Conservation (phyloP, 1,140 invertebrate genomes). For the Lepidotrigona ventralis region DNA sequence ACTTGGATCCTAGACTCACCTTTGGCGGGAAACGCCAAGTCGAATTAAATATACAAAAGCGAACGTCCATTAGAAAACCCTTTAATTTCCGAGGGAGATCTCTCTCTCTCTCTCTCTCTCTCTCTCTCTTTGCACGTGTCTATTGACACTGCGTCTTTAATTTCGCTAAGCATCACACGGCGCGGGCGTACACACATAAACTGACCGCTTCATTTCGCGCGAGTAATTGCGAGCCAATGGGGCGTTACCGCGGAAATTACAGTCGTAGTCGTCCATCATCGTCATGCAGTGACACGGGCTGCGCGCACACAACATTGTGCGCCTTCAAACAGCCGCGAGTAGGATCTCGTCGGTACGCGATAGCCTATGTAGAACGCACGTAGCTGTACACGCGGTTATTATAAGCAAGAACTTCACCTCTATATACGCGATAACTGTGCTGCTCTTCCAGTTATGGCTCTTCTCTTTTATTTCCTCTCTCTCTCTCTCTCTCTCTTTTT, state of each 20-base stretch:
- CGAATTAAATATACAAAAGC: neutral
- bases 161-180: slow-evolving; percentile 41
- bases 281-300: slow-evolving; percentile 48
- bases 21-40: neutral
- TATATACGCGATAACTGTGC: slow-evolving; percentile 70
- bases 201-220: slow-evolving; percentile 59
- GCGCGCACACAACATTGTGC: neutral
- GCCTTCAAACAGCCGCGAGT: slow-evolving; percentile 32
- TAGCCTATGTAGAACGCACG: slow-evolving; percentile 66
- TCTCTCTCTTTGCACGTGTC: no score
- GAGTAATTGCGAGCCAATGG: slow-evolving; percentile 61
- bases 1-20: neutral
- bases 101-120: no score
- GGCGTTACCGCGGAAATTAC: slow-evolving; percentile 55
- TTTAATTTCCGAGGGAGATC: neutral
- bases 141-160: slow-evolving; percentile 43
- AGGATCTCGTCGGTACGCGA: slow-evolving; percentile 43
- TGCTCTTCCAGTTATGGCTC: slow-evolving; percentile 66
- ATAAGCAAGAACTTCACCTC: slow-evolving; percentile 68
- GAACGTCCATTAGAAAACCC: neutral
- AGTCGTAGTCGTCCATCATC: slow-evolving; percentile 57
- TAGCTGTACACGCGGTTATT: slow-evolving; percentile 69
- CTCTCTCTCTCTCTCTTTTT: neutral
- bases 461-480: slow-evolving; percentile 42
- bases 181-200: slow-evolving; percentile 24